These are phyloP conservation scores for Amazona ochrocephala DNA, from an alignment of 2,797 vertebrate genomes.

Conservation along the genomic window DNA sequence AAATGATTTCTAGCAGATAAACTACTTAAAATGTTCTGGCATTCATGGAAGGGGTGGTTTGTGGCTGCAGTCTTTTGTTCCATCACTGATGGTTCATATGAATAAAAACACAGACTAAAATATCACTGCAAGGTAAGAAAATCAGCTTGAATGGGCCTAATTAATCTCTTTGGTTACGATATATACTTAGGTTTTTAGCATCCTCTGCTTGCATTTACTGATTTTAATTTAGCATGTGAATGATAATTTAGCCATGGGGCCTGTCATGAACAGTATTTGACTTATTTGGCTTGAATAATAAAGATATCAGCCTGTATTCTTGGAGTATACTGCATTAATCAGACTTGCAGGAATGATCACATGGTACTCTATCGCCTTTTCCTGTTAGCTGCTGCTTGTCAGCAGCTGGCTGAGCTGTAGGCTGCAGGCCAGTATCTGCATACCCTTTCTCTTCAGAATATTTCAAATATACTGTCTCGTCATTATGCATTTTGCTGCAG, in stretches of 20 bases:
- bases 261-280: constrained; percentile 1
- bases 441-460: constrained; percentile 77
- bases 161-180: background rate
- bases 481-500: constrained; percentile 73
- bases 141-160: constrained; percentile 22
- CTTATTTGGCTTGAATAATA: constrained; percentile 59
- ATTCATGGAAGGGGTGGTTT: constrained; percentile 60
- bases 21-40: constrained; percentile 65
- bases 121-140: constrained; percentile 65
- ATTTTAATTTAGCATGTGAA: background rate
- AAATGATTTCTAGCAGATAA: constrained; percentile 67
- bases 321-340: constrained; percentile 82
- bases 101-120: constrained; percentile 63
- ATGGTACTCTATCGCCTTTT: constrained; percentile 83
- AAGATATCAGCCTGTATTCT: constrained; percentile 75
- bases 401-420: constrained; percentile 82
- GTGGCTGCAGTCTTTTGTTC: constrained; percentile 61
- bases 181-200: background rate
- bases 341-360: constrained; percentile 90
- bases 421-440: constrained; percentile 83
- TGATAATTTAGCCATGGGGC: background rate
- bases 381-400: constrained; percentile 79
- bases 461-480: constrained; percentile 72
- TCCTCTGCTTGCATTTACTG: constrained; percentile 3
- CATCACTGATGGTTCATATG: constrained; percentile 45